Percentiles rank a stretch among this genome's conserved stretches.
These are phyloP conservation scores for Chironomus tepperi DNA, from an alignment of 1,140 invertebrate species.

Conservation along the genomic window DNA sequence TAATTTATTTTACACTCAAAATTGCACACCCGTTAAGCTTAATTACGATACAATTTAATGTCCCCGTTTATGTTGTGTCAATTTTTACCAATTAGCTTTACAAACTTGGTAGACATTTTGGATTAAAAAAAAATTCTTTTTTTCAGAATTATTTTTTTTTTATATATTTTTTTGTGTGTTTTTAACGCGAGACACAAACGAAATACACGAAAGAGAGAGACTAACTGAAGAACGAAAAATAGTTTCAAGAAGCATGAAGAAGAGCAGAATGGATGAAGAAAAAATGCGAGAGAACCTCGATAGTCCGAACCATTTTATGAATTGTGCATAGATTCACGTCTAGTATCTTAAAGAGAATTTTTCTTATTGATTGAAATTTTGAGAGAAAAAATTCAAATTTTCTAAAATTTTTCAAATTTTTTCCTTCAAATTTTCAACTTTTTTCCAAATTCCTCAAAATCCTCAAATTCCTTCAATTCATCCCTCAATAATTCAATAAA, in stretches of 20 bases:
- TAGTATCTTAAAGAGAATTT: neutral
- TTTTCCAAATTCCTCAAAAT: neutral
- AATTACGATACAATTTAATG: neutral
- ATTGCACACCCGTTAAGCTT: neutral
- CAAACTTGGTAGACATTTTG: constrained; percentile 24
- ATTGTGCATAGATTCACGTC: neutral
- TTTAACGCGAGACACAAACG: constrained; percentile 19
- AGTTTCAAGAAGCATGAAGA: constrained; percentile 16
- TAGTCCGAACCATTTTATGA: neutral
- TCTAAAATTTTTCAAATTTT: neutral
- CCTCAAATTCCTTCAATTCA: neutral
- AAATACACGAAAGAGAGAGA: constrained; percentile 20
- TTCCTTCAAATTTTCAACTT: neutral
- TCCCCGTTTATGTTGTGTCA: neutral
- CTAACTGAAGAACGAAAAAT: constrained; percentile 19
- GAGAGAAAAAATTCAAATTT: neutral
- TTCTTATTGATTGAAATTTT: neutral
- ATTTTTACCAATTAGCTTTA: constrained; percentile 11
- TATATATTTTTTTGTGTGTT: neutral
- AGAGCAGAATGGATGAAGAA: neutral
- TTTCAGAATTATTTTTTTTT: neutral
- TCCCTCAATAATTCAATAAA: neutral
- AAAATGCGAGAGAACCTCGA: neutral
- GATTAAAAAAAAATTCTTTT: constrained; percentile 20
- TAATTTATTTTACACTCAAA: neutral